Base-by-base conservation (phyloP, 2,797 vertebrate genomes). In the Myripristis murdjan region DNA sequence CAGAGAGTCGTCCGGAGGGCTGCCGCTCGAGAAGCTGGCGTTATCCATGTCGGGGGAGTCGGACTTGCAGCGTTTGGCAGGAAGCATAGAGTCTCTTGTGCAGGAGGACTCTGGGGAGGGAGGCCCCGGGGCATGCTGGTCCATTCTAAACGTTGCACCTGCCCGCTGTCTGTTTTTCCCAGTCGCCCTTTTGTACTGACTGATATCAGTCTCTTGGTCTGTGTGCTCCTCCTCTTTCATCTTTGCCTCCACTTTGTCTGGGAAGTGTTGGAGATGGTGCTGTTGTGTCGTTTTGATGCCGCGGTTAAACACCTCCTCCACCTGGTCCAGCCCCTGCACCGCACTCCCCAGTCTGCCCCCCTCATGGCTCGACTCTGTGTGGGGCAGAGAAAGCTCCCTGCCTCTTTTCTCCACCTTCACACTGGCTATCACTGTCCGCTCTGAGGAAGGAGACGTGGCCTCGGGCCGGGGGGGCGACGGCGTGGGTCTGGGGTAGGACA, bases 1-100 rank as follows among this genome's bases (percentile, higher is more conserved):
- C 28, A 98, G 94, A 0, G 96, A 92, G 82, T 97, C 96, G 11
- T 98, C 97, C 0, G 96, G 97, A 0, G 97, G 97, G 83, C 97
- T 98, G 77, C 97, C 96, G 8, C 97, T 98, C 67, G 97, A 98
- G 86, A 99, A 99, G 84, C 97, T 98, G 65, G 97, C 96, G 15
- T 97, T 97, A 91, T 98, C 97, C 95, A 98, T 95, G 31, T 98
- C 97, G 0, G 96, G 96, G 0, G 96, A 96, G 74, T 98, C 96
- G 0, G 96, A 97, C 85, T 97, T 97, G 35, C 96, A 94, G 69
- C 97, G 93, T 63, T 98, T 98, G 78, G 95, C 89, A 35, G 97
- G 95, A 74, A 96, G 90, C 2, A 95, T 87, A 6, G 95, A 93
- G 86, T 98, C 97, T 93, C 97, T 95, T 5, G 89, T 14, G 24